phyloP scores from a whole-genome alignment of 2,113 vertebrate genomes.

The Oenanthe melanoleuca region DNA sequence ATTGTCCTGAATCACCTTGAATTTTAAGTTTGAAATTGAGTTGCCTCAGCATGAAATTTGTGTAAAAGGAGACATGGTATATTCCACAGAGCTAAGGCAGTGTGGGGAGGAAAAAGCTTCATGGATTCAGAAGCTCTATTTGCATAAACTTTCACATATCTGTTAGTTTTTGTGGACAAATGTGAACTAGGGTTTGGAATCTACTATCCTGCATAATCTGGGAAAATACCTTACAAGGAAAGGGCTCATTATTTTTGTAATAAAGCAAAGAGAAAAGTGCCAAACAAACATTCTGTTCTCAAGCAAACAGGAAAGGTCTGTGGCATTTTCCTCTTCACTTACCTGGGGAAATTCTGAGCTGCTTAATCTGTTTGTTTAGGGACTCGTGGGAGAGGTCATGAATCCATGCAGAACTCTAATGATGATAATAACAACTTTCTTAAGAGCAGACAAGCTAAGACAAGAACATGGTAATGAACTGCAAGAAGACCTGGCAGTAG shows the following conservation, averaged over 20 bases:
- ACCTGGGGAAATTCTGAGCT: neutral
- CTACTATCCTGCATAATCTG: neutral
- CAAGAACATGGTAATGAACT: neutral
- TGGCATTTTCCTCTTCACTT: neutral
- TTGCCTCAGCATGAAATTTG: neutral
- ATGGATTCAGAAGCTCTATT: neutral
- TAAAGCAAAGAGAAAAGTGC: neutral
- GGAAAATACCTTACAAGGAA: neutral
- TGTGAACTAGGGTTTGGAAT: neutral
- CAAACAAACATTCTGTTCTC: neutral
- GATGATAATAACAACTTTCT: neutral
- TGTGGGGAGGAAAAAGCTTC: neutral
- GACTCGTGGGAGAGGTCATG: neutral
- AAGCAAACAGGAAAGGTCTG: neutral
- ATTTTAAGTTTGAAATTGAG: neutral
- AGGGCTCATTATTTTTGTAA: neutral
- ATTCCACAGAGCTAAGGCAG: neutral
- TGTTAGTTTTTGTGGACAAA: neutral
- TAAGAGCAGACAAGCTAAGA: neutral
- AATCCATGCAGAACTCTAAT: neutral
- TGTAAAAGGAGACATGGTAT: neutral
- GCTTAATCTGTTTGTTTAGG: neutral
- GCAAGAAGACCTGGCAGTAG: neutral
- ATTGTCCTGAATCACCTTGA: neutral
- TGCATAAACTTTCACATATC: neutral